Base-by-base conservation (phyloP, 1,140 invertebrate genomes). In the Apis florea region DNA sequence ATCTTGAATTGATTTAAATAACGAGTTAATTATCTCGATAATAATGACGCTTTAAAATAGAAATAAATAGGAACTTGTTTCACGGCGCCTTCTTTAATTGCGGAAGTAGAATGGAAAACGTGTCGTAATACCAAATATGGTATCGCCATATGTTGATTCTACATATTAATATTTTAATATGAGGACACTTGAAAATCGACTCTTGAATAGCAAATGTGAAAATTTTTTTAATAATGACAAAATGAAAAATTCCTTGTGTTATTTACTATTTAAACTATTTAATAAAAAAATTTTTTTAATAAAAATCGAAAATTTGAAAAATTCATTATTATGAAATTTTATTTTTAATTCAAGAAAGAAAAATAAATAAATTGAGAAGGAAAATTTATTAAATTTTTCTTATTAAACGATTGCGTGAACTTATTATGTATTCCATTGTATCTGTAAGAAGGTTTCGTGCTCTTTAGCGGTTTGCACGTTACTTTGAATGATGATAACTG, bases 391-490 rank as follows among this genome's bases (percentile, higher is more conserved):
- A 58, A 11, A 58, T n/a, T 58, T 58, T 61, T 31, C 15, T 12
- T 4, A 40, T 40, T 40, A 40, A 66, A 54, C 13, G 53, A 19
- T 24, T 63, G 31, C 13, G 21, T 40, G 31, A 40, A n/a, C 13
- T 12, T 61, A 47, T 19, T 17, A 26, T n/a, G 54, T 75, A n/a
- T 40, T 1, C 3, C 9, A 63, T 26, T 2, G 54, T 51, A 19
- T 10, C 15, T 15, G 59, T 79, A 83, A 83, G 31, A 68, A 75
- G 61, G 68, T 84, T 83, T 83, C 24, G 70, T 74, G 75, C 58
- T 31, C 68, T 54, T 56, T 21, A 19, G 2, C 69, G 59, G 66
- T n/a, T 68, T 54, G 71, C 47, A 56, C 54, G 59, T 6, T n/a
- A n/a, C 24, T 59, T 82, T 51, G 21, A 11, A 68, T 26, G 66